phyloP scores from a whole-genome alignment of 2,113 vertebrate genomes.

The Cebus imitator region DNA sequence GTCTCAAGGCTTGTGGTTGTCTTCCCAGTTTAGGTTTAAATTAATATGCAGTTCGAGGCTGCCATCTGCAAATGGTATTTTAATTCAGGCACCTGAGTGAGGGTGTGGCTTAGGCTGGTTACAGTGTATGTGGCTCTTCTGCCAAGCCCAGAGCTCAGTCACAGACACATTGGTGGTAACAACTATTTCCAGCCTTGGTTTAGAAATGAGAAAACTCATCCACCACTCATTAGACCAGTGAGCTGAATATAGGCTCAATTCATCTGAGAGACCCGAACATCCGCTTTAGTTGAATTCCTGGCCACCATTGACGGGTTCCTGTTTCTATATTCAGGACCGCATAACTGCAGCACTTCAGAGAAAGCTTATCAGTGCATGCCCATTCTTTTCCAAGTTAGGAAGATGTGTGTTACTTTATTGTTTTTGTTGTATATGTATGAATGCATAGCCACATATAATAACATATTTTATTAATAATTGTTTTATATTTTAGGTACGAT shows the following conservation, averaged over 20 bases:
- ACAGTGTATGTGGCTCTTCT: fast-evolving
- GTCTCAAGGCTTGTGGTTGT: background rate
- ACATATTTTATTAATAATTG: background rate
- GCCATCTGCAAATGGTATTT: fast-evolving
- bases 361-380: background rate
- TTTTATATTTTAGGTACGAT: background rate
- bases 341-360: background rate
- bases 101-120: fast-evolving
- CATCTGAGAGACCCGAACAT: background rate
- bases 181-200: background rate
- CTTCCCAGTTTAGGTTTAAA: background rate
- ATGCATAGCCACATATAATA: background rate
- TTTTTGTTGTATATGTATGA: background rate
- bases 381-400: background rate
- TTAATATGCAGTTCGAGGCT: fast-evolving
- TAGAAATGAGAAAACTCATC: background rate
- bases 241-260: fast-evolving
- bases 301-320: background rate
- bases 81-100: fast-evolving
- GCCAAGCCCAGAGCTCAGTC: too few relatives aligned
- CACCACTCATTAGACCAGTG: fast-evolving
- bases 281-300: background rate
- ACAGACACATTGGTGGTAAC: too few relatives aligned
- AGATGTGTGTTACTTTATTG: background rate
- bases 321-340: background rate